Percentiles rank a stretch among this genome's conserved stretches.
Conservation (phyloP, 2,113 vertebrate species). For the Coregonus clupeaformis region DNA sequence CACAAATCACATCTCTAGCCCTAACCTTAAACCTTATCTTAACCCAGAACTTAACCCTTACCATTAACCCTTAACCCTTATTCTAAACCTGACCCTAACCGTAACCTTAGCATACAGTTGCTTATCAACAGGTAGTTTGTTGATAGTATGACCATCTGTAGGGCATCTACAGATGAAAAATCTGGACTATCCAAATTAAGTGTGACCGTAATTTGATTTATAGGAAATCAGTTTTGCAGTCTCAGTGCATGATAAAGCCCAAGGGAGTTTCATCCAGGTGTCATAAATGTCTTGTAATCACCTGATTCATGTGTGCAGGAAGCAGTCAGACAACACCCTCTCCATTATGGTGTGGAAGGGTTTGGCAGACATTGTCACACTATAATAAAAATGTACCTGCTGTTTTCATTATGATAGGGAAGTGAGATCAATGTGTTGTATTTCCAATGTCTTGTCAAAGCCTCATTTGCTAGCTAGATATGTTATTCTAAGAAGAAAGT, state of each 20-base stretch:
- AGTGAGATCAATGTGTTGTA: not conserved
- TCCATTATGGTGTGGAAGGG: not conserved
- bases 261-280: not conserved
- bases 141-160: too few relatives aligned
- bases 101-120: too few relatives aligned
- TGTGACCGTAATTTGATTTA: not conserved
- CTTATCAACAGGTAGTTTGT: too few relatives aligned
- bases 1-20: not conserved
- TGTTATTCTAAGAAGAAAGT: too few relatives aligned
- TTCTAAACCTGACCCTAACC: too few relatives aligned
- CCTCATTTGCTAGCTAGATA: not conserved
- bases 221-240: not conserved
- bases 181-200: too few relatives aligned
- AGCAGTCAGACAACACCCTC: not conserved
- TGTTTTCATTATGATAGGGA: not conserved
- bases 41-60: too few relatives aligned
- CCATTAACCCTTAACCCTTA: too few relatives aligned
- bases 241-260: not conserved
- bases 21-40: not conserved
- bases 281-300: conserved; percentile 11
- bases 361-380: not conserved
- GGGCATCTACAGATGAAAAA: too few relatives aligned
- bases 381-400: not conserved
- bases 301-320: not conserved
- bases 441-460: not conserved